Evolutionary conservation across 2,113 vertebrate species (phyloP).

Genomic region (Corynorhinus townsendii): DNA sequence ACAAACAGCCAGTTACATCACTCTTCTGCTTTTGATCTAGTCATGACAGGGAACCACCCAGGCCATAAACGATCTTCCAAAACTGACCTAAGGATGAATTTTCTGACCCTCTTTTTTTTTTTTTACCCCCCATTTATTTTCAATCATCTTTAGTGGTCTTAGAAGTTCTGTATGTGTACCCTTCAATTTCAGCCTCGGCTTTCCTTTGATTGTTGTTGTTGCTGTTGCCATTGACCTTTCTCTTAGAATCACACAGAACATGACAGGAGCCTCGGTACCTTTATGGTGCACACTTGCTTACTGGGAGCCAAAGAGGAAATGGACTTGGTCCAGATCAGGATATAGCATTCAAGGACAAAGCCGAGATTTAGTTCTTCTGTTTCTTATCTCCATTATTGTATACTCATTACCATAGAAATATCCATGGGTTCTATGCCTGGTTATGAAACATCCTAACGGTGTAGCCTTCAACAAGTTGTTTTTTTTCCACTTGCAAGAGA

Average conservation of each 20-base stretch:
- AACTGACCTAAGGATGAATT: not conserved
- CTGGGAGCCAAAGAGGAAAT: not conserved
- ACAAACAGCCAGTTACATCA: slow-evolving; percentile 69
- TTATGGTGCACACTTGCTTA: not conserved
- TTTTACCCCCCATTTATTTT: not conserved
- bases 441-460: not conserved
- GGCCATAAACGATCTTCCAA: not conserved
- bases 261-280: not conserved
- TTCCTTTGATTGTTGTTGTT: not conserved
- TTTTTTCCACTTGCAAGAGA: not conserved
- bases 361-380: not conserved
- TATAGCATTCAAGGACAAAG: not conserved
- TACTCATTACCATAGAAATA: not conserved
- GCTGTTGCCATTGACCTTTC: not conserved
- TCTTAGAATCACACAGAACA: not conserved
- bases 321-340: not conserved
- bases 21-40: slow-evolving; percentile 62
- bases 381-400: not conserved
- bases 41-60: not conserved
- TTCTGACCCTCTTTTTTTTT: not conserved
- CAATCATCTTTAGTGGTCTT: not conserved
- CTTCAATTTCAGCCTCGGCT: not conserved
- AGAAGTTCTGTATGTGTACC: not conserved
- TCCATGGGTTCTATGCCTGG: not conserved
- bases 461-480: not conserved